A percentile compares a stretch with the other conserved stretches of the same genome.
These are phyloP conservation scores for Pyrocephalus nanus DNA, from an alignment of 2,797 vertebrate genomes.

Conservation along the genomic window DNA sequence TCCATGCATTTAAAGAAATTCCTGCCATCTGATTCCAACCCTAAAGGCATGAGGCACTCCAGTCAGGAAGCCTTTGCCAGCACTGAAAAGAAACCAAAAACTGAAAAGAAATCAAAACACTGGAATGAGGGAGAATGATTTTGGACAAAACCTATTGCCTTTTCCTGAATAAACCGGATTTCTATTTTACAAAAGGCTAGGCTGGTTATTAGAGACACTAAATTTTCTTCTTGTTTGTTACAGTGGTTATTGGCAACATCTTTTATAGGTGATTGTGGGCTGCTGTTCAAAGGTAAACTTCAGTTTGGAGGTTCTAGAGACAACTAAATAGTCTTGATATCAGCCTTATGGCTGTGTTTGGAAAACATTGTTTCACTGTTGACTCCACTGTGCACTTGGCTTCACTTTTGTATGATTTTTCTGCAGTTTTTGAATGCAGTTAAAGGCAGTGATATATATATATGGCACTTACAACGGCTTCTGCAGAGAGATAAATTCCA, in stretches of 20 bases:
- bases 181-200: neutral
- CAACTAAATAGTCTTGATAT: neutral
- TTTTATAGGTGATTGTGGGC: neutral
- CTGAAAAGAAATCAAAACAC: neutral
- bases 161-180: neutral
- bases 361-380: neutral
- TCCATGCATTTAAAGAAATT: neutral
- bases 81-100: neutral
- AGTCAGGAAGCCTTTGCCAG: neutral
- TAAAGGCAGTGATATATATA: conserved; percentile 20
- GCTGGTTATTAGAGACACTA: neutral
- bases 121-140: rapidly evolving
- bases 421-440: neutral
- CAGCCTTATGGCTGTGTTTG: neutral
- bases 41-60: neutral
- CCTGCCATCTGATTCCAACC: neutral
- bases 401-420: neutral
- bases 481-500: conserved; percentile 30
- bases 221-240: neutral
- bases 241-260: neutral
- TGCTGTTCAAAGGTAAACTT: neutral
- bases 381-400: neutral
- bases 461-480: neutral
- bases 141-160: neutral
- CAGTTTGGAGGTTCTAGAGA: neutral